phyloP scores from a whole-genome alignment of 2,888 invertebrate species.

The Leucoptera coffeella region DNA sequence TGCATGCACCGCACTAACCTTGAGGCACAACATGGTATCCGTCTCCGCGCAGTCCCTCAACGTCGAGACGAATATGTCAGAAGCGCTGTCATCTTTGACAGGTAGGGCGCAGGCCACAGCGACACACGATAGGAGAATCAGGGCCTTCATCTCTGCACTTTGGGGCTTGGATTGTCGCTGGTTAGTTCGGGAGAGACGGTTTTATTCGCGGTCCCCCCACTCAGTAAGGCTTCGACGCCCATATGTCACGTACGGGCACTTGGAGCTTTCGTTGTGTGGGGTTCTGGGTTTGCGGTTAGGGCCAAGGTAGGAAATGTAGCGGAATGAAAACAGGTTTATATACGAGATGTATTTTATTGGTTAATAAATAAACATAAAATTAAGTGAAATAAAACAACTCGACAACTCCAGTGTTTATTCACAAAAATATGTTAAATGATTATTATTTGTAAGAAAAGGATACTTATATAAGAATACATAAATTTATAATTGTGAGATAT shows the following conservation, averaged over 20 bases:
- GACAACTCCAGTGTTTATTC: no score
- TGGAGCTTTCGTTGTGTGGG: slow-evolving; percentile 1
- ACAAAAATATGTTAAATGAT: no score
- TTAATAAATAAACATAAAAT: no score
- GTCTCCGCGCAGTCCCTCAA: slow-evolving; percentile 65
- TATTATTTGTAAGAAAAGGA: no score
- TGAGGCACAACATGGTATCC: slow-evolving; percentile 64
- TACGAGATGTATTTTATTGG: no score
- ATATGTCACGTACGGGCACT: slow-evolving; percentile 27
- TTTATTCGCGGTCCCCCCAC: slow-evolving; percentile 39
- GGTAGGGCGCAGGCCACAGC: slow-evolving; percentile 28
- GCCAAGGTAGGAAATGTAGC: slow-evolving; percentile 7
- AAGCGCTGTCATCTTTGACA: slow-evolving; percentile 28
- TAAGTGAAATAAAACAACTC: no score
- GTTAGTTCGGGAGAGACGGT: slow-evolving; percentile 23
- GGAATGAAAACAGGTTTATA: no score
- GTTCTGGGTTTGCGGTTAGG: slow-evolving; percentile 8
- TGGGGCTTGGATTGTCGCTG: no score
- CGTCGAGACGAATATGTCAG: slow-evolving; percentile 30
- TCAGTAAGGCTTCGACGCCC: slow-evolving; percentile 19
- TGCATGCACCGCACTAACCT: slow-evolving; percentile 54
- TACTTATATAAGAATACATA: no score
- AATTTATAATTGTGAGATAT: no score
- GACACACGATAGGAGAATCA: slow-evolving; percentile 23
- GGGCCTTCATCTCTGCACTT: slow-evolving; percentile 32